A percentile compares a stretch with the other conserved stretches of the same genome.
These are phyloP conservation scores for Ciconia maguari DNA, from an alignment of 2,113 vertebrate genomes.

Conservation along the genomic window DNA sequence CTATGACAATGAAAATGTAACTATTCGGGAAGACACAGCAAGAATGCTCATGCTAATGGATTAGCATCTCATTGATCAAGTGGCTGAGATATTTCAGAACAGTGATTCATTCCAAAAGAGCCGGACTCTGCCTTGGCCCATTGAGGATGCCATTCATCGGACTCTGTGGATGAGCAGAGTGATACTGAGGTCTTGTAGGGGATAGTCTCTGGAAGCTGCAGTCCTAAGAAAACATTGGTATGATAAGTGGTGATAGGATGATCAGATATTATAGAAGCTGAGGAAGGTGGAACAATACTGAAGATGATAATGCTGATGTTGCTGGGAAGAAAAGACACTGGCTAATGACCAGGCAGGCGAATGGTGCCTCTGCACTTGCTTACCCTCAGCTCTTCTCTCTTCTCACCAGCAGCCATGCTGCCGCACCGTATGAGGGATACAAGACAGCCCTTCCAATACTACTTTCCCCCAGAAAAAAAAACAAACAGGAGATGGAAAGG, in stretches of 20 bases:
- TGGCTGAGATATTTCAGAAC: background rate
- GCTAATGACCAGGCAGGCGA: rapidly evolving
- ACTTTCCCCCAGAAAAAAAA: background rate
- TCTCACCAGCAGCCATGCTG: background rate
- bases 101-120: background rate
- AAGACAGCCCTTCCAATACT: background rate
- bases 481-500: background rate
- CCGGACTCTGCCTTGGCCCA: background rate
- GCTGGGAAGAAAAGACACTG: background rate
- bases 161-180: background rate
- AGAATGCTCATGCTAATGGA: rapidly evolving
- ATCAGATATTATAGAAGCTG: rapidly evolving
- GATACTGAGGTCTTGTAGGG: background rate
- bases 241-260: background rate
- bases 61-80: background rate
- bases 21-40: background rate
- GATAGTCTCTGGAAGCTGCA: background rate
- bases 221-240: background rate
- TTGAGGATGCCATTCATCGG: background rate
- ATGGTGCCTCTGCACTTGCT: background rate
- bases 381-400: background rate
- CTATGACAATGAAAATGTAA: background rate
- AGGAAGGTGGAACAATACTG: background rate
- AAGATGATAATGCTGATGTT: background rate
- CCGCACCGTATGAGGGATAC: background rate